phyloP scores from a whole-genome alignment of 2,113 vertebrate genomes.

The Oryzias curvinotus region DNA sequence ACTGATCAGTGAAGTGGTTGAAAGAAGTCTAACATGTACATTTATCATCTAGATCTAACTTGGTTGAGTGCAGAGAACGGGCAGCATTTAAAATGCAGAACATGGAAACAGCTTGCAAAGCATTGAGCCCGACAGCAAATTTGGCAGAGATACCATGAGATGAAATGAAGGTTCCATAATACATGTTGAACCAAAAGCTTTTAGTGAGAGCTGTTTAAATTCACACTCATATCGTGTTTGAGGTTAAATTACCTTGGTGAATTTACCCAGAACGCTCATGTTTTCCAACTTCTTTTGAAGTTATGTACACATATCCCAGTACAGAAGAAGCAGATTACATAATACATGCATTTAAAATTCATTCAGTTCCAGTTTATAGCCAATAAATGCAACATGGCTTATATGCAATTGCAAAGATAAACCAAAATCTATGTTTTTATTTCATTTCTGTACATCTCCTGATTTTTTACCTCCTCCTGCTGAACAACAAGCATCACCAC shows the following conservation, averaged over 20 bases:
- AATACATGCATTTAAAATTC: background rate
- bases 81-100: background rate
- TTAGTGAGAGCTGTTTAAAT: background rate
- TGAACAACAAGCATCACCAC: conserved; percentile 19
- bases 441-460: background rate
- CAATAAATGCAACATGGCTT: no score
- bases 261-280: no score
- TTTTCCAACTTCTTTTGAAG: no score
- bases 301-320: background rate
- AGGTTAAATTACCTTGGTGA: background rate
- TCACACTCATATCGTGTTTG: background rate
- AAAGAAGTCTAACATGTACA: background rate
- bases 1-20: background rate
- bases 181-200: background rate
- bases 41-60: background rate
- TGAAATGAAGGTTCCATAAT: background rate
- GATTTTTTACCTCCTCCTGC: background rate
- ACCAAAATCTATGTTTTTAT: background rate
- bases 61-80: background rate
- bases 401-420: background rate
- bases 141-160: background rate
- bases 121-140: background rate
- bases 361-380: background rate
- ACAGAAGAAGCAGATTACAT: background rate
- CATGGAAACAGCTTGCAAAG: background rate